Conservation (phyloP, 1,140 invertebrate genomes). For the Scaptomyza hsui region DNA sequence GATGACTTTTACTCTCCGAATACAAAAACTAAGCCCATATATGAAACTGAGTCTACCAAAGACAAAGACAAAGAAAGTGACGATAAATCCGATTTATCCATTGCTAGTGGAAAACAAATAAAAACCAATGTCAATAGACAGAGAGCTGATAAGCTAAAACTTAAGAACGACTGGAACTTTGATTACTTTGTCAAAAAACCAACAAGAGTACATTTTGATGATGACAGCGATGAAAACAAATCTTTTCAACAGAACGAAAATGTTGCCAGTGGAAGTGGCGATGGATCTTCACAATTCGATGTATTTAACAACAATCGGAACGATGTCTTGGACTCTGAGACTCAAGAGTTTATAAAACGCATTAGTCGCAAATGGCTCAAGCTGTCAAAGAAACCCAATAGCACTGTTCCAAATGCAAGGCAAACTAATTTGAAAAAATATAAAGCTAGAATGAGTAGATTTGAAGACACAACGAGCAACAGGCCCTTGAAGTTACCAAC, state of each 20-base stretch:
- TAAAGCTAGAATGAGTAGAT: background rate
- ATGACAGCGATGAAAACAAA: slow-evolving; percentile 2
- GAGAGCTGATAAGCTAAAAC: background rate
- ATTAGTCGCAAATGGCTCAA: background rate
- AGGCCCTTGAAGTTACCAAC: background rate
- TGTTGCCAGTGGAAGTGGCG: background rate
- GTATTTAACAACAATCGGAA: background rate
- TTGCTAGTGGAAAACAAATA: background rate
- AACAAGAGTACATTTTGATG: background rate
- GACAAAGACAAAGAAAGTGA: background rate
- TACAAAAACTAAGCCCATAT: background rate
- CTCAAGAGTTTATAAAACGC: background rate
- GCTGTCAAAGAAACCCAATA: background rate
- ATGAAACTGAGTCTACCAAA: background rate
- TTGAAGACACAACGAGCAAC: background rate
- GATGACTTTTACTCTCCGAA: background rate
- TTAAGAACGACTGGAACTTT: background rate
- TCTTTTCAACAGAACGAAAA: background rate
- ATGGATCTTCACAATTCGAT: background rate
- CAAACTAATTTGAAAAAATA: background rate
- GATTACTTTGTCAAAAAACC: background rate
- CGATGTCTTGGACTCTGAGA: background rate
- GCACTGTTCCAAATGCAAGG: background rate
- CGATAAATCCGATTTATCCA: background rate
- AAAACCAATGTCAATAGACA: background rate